phyloP scores from a whole-genome alignment of 2,797 vertebrate species.

The Anisognathus igniventris region DNA sequence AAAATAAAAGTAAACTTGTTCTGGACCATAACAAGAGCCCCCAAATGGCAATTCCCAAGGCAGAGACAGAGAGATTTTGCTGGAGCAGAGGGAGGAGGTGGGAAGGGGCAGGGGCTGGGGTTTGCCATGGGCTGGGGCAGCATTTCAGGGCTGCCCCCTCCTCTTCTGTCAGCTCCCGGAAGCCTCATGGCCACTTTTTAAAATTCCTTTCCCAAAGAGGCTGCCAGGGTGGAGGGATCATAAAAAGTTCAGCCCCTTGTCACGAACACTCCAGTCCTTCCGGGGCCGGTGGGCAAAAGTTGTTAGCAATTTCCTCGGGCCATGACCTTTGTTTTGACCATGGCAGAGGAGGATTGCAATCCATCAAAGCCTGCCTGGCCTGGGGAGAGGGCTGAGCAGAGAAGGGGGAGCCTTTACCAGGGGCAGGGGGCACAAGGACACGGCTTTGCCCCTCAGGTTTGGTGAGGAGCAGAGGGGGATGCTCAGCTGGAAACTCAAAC shows the following conservation, averaged over 20 bases:
- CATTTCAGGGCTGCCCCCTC: background rate
- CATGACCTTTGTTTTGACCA: constrained; percentile 54
- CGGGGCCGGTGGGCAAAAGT: constrained; percentile 32
- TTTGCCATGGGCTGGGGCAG: background rate
- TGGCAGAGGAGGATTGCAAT: background rate
- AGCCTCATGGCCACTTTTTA: background rate
- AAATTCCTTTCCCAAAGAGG: background rate
- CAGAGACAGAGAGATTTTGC: background rate
- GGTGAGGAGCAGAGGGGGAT: accelerated
- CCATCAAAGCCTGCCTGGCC: background rate
- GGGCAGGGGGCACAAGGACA: background rate
- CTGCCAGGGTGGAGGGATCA: background rate
- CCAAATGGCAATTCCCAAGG: background rate
- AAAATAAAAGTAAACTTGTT: background rate
- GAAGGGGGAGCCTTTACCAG: background rate
- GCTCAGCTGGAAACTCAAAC: background rate
- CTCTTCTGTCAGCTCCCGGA: background rate
- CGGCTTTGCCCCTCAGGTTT: accelerated
- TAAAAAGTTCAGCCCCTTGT: constrained; percentile 37
- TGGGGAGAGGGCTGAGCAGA: background rate
- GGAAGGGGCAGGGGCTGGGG: background rate
- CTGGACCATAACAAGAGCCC: background rate
- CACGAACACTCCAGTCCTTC: background rate
- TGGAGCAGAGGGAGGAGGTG: background rate
- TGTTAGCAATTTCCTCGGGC: constrained; percentile 53